These are phyloP conservation scores for Synanthedon tipuliformis DNA, from an alignment of 2,888 invertebrate species.

Conservation along the genomic window DNA sequence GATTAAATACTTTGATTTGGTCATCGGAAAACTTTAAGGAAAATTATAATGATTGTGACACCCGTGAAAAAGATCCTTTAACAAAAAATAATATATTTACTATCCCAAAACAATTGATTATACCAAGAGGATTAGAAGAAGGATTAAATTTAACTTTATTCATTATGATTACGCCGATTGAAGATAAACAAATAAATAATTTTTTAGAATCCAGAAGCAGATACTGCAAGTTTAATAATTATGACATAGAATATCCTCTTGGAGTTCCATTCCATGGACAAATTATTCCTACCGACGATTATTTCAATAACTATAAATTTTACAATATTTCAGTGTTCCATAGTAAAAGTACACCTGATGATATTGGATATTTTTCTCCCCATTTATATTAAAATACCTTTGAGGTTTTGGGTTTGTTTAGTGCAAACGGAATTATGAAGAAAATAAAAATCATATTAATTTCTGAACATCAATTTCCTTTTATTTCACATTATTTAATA, in stretches of 20 bases:
- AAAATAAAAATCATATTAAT: background rate
- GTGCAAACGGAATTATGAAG: background rate
- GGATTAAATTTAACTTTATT: conserved; percentile 52
- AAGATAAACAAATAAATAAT: conserved; percentile 17
- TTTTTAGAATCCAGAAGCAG: background rate
- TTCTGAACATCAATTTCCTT: background rate
- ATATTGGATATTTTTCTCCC: conserved; percentile 33
- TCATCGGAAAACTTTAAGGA: conserved; percentile 27
- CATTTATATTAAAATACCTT: conserved; percentile 25
- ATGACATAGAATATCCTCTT: conserved; percentile 38
- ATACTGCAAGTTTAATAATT: conserved; percentile 10
- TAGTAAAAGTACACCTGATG: conserved; percentile 19
- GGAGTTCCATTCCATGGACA: conserved; percentile 58
- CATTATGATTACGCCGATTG: conserved; percentile 35
- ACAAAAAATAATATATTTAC: conserved; percentile 34
- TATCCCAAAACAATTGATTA: conserved; percentile 45
- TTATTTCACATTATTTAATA: background rate
- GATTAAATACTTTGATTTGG: conserved; percentile 40
- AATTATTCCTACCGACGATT: conserved; percentile 19
- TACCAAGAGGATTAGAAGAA: conserved; percentile 41
- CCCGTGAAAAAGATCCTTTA: conserved; percentile 18
- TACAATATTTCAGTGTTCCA: conserved; percentile 45
- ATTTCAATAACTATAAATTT: conserved; percentile 42
- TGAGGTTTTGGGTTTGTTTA: background rate
- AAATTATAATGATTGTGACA: conserved; percentile 32